Percentiles rank a stretch among this genome's conserved stretches.
Conservation (phyloP, 1,140 invertebrate genomes). For the Brachionus manjavacas region DNA sequence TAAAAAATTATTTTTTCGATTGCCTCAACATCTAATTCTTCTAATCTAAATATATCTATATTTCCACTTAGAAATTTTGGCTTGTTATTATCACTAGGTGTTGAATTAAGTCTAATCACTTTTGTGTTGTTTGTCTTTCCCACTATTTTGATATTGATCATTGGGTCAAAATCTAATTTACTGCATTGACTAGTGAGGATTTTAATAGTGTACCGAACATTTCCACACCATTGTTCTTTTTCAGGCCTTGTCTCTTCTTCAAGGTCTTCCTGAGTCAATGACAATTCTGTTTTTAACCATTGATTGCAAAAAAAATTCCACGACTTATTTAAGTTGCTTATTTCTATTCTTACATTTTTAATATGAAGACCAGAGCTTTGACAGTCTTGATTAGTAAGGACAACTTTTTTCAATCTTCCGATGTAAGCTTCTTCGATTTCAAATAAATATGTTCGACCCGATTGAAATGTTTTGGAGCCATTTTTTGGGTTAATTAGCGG, state of each 20-base stretch:
- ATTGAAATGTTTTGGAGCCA: constrained; percentile 56
- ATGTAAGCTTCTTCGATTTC: constrained; percentile 53
- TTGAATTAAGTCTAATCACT: constrained; percentile 1
- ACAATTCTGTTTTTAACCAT: constrained; percentile 52
- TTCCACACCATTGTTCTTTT: background rate
- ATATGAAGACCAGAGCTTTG: constrained; percentile 54
- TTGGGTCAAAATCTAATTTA: background rate
- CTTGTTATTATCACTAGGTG: constrained; percentile 40
- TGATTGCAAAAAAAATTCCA: constrained; percentile 53
- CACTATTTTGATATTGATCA: background rate
- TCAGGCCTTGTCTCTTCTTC: background rate
- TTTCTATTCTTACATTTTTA: constrained; percentile 52
- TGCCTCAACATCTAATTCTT: constrained; percentile 6
- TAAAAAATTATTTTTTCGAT: constrained; percentile 4
- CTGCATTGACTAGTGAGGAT: background rate
- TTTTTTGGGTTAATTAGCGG: constrained; percentile 53
- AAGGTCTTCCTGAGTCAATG: background rate
- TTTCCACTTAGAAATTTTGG: constrained; percentile 15
- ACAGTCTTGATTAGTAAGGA: constrained; percentile 54
- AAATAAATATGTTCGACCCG: constrained; percentile 55
- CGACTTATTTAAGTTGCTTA: constrained; percentile 48
- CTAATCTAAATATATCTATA: constrained; percentile 36
- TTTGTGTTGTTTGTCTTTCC: background rate
- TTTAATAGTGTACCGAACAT: constrained; percentile 4
- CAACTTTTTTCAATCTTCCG: constrained; percentile 52